Base-by-base conservation (phyloP, 2,113 vertebrate genomes). In the Corythaeola cristata region DNA sequence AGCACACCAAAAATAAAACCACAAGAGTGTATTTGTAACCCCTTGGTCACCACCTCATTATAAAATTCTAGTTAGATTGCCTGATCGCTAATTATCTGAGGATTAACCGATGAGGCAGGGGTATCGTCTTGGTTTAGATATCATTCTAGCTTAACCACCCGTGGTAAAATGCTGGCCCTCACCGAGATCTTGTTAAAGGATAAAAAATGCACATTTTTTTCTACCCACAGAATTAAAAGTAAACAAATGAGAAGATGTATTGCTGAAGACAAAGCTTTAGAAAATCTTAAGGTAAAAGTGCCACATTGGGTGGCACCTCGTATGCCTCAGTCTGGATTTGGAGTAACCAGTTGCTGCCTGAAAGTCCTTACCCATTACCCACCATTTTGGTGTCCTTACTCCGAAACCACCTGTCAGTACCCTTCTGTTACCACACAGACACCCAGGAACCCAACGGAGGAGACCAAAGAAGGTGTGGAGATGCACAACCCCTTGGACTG, bases 231-330 rank as follows among this genome's bases (percentile, higher is more conserved):
- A 56, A 56, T 49, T 50, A 72, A 32, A 66, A 66, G 33, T 11
- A 45, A 52, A 49, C 18, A 50, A 52, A 37, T 45, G 52, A 77
- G 73, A 24, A 39, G 12, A 4, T 20, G 3, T 18, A 41, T 5
- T 27, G 55, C 39, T 62, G 47, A 49, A 80, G 53, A 55, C 26
- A 60, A 73, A 86, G 53, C 68, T 68, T 49, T n/a, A 32, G 55
- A 55, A 68, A 75, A 80, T 23, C 45, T 47, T 6, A 39, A 27
- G 11, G 33, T 24, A 28, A 32, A 53, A 78, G 30, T 3, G 3
- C 6, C 35, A 33, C 1, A 0, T 5, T 53, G 47, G 33, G 24
- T 0, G 0, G 24, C 16, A 19, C 23, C 37, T 22, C 8, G 9
- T 5, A 39, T 28, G n/a, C 20, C 52, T 67, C 75, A 17, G 12